phyloP scores from a whole-genome alignment of 92 coral and sea anemone species.

The Desmophyllum pertusum region DNA sequence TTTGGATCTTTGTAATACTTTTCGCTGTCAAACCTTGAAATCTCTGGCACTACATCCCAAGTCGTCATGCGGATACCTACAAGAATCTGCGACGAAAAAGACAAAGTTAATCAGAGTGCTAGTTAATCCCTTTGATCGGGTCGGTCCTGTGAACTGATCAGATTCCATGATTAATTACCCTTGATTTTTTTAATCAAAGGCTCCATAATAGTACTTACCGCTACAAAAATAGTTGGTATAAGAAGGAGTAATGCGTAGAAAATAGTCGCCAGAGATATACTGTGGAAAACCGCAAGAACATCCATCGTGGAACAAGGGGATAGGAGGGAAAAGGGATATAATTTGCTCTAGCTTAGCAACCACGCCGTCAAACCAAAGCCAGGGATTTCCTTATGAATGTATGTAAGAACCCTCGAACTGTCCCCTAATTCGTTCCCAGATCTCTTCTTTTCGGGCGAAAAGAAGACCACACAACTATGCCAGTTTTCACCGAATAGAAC shows the following conservation, averaged over 20 bases:
- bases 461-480: no score
- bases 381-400: not conserved
- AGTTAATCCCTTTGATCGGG: not conserved
- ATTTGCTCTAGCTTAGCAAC: not conserved
- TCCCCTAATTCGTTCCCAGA: no score
- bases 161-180: not conserved
- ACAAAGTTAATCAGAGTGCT: no score
- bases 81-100: constrained; percentile 59
- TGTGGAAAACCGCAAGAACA: constrained; percentile 27
- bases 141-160: not conserved
- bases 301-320: constrained; percentile 32
- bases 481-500: no score
- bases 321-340: not conserved
- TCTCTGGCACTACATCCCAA: constrained; percentile 74
- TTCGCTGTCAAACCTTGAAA: constrained; percentile 84
- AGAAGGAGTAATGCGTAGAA: constrained; percentile 40
- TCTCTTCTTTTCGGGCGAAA: no score
- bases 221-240: constrained; percentile 33
- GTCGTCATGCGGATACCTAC: constrained; percentile 74
- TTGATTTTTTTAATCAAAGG: not conserved
- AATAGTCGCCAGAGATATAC: constrained; percentile 34
- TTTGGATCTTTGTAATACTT: constrained; percentile 93
- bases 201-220: constrained; percentile 31
- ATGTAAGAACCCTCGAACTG: constrained; percentile 3
- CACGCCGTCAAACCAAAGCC: not conserved